These are phyloP conservation scores for Ctenopoma multispine DNA, from an alignment of 2,797 vertebrate genomes.

Conservation along the genomic window DNA sequence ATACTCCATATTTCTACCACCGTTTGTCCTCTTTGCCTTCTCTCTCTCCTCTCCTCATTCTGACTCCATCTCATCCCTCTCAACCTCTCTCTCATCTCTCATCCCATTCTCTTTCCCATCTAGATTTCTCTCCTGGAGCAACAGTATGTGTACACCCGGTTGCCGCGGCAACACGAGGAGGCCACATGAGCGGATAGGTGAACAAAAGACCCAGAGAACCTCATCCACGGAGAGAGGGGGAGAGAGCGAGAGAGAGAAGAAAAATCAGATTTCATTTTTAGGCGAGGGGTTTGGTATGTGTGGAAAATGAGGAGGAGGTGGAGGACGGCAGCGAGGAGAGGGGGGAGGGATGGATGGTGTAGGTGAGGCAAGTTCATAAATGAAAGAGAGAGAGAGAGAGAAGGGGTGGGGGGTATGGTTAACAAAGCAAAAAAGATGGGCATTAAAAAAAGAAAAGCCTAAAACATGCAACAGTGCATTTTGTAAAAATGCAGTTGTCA, in stretches of 20 bases:
- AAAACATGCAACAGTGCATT: constrained; percentile 46
- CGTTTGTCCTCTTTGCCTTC: neutral
- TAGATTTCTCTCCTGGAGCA: constrained; percentile 66
- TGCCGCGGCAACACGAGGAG: constrained; percentile 74
- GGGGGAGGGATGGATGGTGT: constrained; percentile 48
- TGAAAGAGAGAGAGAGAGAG: constrained; percentile 46
- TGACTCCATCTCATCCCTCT: constrained; percentile 53
- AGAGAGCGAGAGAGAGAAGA: constrained; percentile 33
- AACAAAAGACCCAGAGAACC: constrained; percentile 79
- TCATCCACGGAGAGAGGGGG: constrained; percentile 48
- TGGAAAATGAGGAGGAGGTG: constrained; percentile 50
- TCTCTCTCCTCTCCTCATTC: constrained; percentile 23
- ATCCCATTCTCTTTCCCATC: constrained; percentile 61
- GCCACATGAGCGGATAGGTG: constrained; percentile 74
- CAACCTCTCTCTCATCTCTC: constrained; percentile 55
- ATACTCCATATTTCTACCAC: neutral
- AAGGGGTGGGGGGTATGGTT: constrained; percentile 47
- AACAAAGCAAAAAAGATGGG: constrained; percentile 43
- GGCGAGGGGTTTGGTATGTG: constrained; percentile 59
- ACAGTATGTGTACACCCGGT: constrained; percentile 80
- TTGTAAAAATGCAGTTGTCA: constrained; percentile 35
- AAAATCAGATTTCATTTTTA: constrained; percentile 78
- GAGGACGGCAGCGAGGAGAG: constrained; percentile 26
- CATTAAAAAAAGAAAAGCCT: constrained; percentile 35
- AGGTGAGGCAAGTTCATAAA: constrained; percentile 70